phyloP scores from a whole-genome alignment of 2,113 vertebrate genomes.

The Chrysochloris asiatica region DNA sequence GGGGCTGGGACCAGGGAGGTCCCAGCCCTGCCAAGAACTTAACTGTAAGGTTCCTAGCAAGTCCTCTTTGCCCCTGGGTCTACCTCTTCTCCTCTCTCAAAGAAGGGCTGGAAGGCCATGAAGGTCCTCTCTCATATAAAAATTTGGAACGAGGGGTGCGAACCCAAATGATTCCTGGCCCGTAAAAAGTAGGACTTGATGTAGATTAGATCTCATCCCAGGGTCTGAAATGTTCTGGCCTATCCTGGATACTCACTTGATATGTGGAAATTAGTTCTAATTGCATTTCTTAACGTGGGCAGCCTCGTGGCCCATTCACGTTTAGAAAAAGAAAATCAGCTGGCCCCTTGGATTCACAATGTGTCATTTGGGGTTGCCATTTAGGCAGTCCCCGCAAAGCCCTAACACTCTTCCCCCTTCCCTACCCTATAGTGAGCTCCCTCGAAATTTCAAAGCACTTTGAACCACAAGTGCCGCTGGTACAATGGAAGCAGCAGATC shows the following conservation, averaged over 20 bases:
- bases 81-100: neutral
- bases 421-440: neutral
- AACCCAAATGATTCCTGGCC: neutral
- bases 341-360: neutral
- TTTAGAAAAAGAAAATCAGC: neutral
- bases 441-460: conserved; percentile 21
- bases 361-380: neutral
- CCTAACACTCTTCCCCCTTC: neutral
- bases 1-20: neutral
- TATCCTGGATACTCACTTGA: conserved; percentile 54
- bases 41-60: conserved; percentile 65
- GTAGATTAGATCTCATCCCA: conserved; percentile 20
- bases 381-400: neutral
- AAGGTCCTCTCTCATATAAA: conserved; percentile 56
- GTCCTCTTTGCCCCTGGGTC: conserved; percentile 47
- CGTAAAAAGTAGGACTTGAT: neutral
- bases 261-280: neutral
- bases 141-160: conserved; percentile 25
- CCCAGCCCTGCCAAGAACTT: conserved; percentile 56
- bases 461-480: conserved; percentile 76
- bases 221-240: conserved; percentile 51
- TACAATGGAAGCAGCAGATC: conserved; percentile 58
- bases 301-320: conserved; percentile 2
- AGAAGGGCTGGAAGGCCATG: conserved; percentile 25
- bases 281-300: neutral